Base-by-base conservation (phyloP, 1,140 invertebrate genomes). In the Babylonia areolata region DNA sequence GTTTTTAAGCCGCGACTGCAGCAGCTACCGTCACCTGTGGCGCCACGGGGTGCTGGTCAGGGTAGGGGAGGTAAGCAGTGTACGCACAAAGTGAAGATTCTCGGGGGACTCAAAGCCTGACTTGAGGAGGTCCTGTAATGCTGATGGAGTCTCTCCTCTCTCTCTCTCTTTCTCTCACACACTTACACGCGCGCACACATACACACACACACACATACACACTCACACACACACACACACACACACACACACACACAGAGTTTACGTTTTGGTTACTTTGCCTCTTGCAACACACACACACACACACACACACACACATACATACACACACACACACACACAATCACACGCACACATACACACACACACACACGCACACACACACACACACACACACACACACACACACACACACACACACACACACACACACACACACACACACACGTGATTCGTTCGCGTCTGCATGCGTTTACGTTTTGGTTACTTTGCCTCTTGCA, bases 1-100 rank as follows among this genome's bases (percentile, higher is more conserved):
- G 31, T 79, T 69, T 35, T 69, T 81, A 9, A 46, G 77, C 23
- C 69, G 78, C 9, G 42, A 64, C 1, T 35, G 51, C 42, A 86
- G 54, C 64, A 46, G 81, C 40, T 90, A 90, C 77, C 77, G 85
- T 11, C 82, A 90, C 73, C 39, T 85, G 64, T 90, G 90, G 90
- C 88, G 88, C 28, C 46, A 69, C 23, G 90, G 90, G 11, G 69
- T 87, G 2, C 77, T 90, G 37, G 58, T 86, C 5, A 87, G 82
- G 77, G 54, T 88, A 0, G 77, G 79, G 28, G 90, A 90, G 85
- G 89, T 90, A 87, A 35, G 51, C 23, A 35, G 0, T 5, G 39
- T 54, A n/a, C n/a, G n/a, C n/a, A n/a, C n/a, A n/a, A n/a, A n/a
- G n/a, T n/a, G n/a, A n/a, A n/a, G n/a, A n/a, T n/a, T n/a, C n/a